Evolutionary conservation across 2,888 invertebrate genomes (phyloP).

Genomic region (Mimas tiliae): DNA sequence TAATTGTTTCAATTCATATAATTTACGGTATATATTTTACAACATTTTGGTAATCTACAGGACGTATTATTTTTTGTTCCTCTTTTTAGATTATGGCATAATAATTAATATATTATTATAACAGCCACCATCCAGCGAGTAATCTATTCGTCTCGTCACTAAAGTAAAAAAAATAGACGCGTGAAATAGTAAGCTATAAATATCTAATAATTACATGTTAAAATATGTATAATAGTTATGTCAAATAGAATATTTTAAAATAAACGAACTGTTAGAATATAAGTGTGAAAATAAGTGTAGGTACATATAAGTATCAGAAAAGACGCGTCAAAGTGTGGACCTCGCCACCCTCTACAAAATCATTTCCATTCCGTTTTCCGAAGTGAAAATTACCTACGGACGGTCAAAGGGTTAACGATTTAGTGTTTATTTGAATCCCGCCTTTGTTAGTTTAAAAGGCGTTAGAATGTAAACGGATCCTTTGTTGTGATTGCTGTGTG

Average conservation of each 20-base stretch:
- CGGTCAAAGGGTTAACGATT: conserved; percentile 84
- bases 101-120: too few species aligned
- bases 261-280: neutral
- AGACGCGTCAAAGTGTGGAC: conserved; percentile 50
- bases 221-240: neutral
- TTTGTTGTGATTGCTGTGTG: conserved; percentile 77
- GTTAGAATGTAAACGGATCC: conserved; percentile 81
- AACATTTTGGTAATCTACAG: too few species aligned
- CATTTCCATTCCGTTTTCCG: conserved; percentile 81
- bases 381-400: conserved; percentile 80
- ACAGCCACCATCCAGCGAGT: too few species aligned
- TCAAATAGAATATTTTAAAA: neutral
- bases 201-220: neutral
- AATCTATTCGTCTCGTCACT: too few species aligned
- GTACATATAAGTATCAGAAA: conserved; percentile 38
- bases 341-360: conserved; percentile 71
- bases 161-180: too few species aligned
- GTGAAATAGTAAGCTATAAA: too few species aligned
- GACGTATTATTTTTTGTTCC: too few species aligned
- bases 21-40: too few species aligned
- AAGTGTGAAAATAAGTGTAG: conserved; percentile 42
- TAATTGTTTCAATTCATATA: too few species aligned
- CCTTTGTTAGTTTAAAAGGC: conserved; percentile 83
- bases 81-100: too few species aligned
- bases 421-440: conserved; percentile 82